These are phyloP conservation scores for Brachionus plicatilis DNA, from an alignment of 1,140 invertebrate genomes.

Conservation along the genomic window DNA sequence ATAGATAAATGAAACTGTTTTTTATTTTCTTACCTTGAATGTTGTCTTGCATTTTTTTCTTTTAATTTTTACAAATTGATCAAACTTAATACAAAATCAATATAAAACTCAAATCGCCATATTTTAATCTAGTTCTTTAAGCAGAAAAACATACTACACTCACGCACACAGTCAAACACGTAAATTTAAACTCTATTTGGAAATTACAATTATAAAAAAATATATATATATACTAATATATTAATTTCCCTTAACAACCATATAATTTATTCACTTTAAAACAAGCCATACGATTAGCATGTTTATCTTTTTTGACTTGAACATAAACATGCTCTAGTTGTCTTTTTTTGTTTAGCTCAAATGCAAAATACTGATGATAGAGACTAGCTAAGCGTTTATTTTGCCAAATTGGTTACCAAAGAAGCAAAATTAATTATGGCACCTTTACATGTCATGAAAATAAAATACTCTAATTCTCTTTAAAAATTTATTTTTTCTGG, in stretches of 20 bases:
- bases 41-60: constrained; percentile 16
- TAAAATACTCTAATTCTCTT: neutral
- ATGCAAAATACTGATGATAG: neutral
- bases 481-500: neutral
- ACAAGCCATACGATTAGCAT: neutral
- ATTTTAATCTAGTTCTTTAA: constrained; percentile 10
- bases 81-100: neutral
- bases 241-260: constrained; percentile 32
- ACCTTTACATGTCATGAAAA: neutral
- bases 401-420: neutral
- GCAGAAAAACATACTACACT: neutral
- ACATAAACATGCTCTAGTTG: neutral
- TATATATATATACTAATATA: neutral
- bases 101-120: neutral
- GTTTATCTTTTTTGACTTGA: neutral
- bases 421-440: neutral
- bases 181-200: neutral
- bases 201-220: neutral
- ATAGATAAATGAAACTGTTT: neutral
- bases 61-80: neutral
- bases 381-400: no score
- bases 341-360: neutral
- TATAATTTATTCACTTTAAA: neutral
- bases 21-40: neutral
- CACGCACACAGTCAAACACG: neutral